A percentile compares a stretch with the other conserved stretches of the same genome.
These are phyloP conservation scores for Pachyseris speciosa DNA, from an alignment of 64 coral and sea anemone genomes.

Conservation along the genomic window DNA sequence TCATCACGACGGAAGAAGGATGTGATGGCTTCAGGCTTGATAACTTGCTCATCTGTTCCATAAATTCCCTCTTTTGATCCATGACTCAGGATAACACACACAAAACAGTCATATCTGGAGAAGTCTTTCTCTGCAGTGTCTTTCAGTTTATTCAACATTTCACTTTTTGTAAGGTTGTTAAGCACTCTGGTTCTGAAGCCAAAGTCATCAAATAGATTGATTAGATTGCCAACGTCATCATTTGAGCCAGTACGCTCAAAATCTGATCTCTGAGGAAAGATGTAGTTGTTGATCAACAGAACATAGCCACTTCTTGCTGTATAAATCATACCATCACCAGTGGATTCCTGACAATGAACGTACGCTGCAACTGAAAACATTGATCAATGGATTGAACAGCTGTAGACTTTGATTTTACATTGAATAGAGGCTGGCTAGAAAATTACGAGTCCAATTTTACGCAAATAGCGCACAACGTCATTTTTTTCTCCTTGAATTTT, in stretches of 20 bases:
- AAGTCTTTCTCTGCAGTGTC: conserved; percentile 79
- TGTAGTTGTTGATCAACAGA: conserved; percentile 65
- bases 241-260: conserved; percentile 53
- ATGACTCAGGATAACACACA: conserved; percentile 82
- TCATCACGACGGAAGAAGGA: conserved; percentile 37
- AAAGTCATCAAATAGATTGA: conserved; percentile 65
- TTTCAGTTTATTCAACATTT: conserved; percentile 25
- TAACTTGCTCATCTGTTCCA: conserved; percentile 52
- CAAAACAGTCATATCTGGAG: conserved; percentile 73
- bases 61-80: conserved; percentile 66
- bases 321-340: conserved; percentile 32
- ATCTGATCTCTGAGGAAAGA: conserved; percentile 30
- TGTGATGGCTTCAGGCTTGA: conserved; percentile 66
- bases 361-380: neutral
- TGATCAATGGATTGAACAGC: too few species aligned
- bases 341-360: conserved; percentile 53
- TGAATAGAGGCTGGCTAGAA: too few species aligned
- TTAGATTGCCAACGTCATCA: conserved; percentile 32
- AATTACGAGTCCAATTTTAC: too few species aligned
- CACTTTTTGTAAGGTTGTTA: neutral
- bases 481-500: too few species aligned
- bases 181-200: neutral
- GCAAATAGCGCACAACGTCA: too few species aligned
- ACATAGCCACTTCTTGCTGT: conserved; percentile 67
- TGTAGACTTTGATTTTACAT: too few species aligned